A percentile compares a stretch with the other conserved stretches of the same genome.
These are phyloP conservation scores for Gastracanthus pulcherrimus DNA, from an alignment of 2,888 invertebrate species.

Conservation along the genomic window DNA sequence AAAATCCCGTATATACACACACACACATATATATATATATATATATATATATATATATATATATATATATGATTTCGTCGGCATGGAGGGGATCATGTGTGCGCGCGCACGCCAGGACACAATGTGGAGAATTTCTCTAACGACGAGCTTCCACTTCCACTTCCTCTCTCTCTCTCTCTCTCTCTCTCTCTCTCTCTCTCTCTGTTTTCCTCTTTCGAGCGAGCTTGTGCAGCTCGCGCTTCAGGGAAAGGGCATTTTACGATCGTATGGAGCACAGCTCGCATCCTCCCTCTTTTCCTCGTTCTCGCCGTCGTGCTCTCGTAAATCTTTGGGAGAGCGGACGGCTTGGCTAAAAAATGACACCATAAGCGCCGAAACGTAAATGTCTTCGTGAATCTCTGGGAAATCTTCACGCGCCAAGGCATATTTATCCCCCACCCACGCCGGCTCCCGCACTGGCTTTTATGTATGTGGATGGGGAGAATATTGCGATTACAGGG, in stretches of 20 bases:
- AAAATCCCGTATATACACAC: no score
- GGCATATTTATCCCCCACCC: constrained; percentile 25
- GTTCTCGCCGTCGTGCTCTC: constrained; percentile 11
- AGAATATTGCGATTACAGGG: constrained; percentile 42
- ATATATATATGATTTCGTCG: no score
- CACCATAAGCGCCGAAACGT: constrained; percentile 56
- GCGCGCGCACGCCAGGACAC: no score
- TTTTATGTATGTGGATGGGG: constrained; percentile 32
- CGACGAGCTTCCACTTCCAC: neutral
- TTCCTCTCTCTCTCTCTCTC: neutral
- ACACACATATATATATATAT: no score
- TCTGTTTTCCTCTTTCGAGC: neutral
- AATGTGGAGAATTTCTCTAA: constrained; percentile 31
- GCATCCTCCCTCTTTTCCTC: neutral
- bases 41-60: no score
- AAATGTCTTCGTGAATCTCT: constrained; percentile 56
- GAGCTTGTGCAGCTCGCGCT: neutral
- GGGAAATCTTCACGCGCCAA: constrained; percentile 35
- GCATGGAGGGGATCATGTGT: no score
- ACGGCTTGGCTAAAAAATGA: constrained; percentile 40
- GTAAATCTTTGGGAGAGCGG: constrained; percentile 41
- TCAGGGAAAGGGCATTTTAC: constrained; percentile 37
- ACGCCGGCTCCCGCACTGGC: neutral
- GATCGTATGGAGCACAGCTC: constrained; percentile 22
- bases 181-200: no score